Evolutionary conservation across 2,888 invertebrate genomes (phyloP).

Genomic region (Sepioteuthis lessoniana): DNA sequence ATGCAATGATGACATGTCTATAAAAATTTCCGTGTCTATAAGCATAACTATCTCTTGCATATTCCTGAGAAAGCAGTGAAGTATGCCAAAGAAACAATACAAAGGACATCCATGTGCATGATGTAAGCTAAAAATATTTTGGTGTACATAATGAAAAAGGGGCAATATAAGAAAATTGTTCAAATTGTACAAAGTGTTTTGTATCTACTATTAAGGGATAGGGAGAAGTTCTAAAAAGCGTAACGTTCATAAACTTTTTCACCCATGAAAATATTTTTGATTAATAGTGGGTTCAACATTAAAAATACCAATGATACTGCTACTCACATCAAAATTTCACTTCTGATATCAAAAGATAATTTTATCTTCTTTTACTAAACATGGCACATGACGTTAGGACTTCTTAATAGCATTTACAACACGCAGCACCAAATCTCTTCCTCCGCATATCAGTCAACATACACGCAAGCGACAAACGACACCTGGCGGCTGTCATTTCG

Average conservation of each 20-base stretch:
- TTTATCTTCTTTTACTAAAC: constrained; percentile 33
- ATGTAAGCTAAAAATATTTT: neutral
- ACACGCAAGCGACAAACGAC: neutral
- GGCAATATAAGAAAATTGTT: neutral
- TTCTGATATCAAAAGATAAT: neutral
- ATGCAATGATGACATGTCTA: neutral
- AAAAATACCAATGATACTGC: neutral
- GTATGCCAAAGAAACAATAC: neutral
- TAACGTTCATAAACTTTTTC: neutral
- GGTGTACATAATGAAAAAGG: neutral
- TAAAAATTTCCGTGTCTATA: neutral
- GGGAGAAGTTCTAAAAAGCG: neutral
- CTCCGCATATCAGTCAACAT: neutral
- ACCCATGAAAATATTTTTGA: neutral
- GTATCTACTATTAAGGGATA: neutral
- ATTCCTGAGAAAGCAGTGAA: neutral
- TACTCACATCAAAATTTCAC: neutral
- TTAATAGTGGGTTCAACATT: neutral
- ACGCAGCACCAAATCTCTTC: neutral
- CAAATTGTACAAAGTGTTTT: neutral
- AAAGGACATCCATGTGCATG: neutral
- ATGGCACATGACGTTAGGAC: neutral
- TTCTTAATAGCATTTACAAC: neutral
- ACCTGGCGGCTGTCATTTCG: neutral
- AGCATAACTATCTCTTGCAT: neutral